Evolutionary conservation across 1,140 invertebrate species (phyloP), one percentile per base, ranked within the genome.

Genomic region (Psix sp.): DNA sequence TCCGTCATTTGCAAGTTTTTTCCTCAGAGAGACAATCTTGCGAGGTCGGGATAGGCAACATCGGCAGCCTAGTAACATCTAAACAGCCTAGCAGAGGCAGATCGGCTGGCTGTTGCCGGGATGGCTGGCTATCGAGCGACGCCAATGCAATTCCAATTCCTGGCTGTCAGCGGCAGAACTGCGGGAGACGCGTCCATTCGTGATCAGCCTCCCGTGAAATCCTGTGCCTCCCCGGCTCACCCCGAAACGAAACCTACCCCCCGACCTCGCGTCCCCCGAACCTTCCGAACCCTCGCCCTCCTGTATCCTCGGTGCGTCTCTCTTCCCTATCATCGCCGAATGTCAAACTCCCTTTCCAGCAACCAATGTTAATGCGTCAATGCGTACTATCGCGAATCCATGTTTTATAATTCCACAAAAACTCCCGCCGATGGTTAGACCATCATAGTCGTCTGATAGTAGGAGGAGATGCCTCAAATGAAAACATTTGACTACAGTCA

Each of bases 61-160:
- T 57, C 56, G 40, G 60, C 49, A 76, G 77, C 45, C 48, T 73
- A 54, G 48, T 67, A 73, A 62, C 72, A 66, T 35, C 63, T 42
- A 65, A 72, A 60, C 72, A 65, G 63, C 60, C 73, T 76, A 78
- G 54, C 68, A 29, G 46, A 73, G 73, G 68, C 40, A 63, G 43
- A 51, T 33, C 56, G 68, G 24, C 35, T 71, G 62, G 67, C 71
- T 70, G 77, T 76, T 78, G 81, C 76, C 77, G 80, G 73, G 76
- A 68, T 62, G 83, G 79, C 62, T 84, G 83, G 81, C 82, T 86
- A 87, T 86, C 84, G 85, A 86, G 83, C 84, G 84, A 84, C 79
- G 84, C 85, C 84, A 84, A 87, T 87, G 85, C 86, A 86, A 87
- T 87, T 86, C 85, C 86, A 87, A 87, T 86, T 87, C 86, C 84